Conservation (phyloP, 2,113 vertebrate species). For the Phodopus roborovskii region DNA sequence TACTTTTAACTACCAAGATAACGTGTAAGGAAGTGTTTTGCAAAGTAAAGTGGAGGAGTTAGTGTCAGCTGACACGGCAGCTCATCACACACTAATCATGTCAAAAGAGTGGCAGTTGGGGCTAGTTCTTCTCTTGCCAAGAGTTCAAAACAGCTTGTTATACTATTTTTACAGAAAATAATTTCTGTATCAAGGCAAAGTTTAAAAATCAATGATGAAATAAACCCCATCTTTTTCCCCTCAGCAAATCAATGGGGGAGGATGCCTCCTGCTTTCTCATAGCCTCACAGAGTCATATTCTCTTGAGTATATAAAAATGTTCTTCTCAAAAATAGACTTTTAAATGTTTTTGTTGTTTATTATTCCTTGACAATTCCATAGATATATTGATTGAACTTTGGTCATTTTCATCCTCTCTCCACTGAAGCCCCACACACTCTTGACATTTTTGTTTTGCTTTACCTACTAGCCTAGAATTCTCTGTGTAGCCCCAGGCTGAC, state of each 20-base stretch:
- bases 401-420: background rate
- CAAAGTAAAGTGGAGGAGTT: background rate
- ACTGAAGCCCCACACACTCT: background rate
- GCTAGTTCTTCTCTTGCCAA: background rate
- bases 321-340: background rate
- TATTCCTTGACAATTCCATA: background rate
- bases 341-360: background rate
- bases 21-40: background rate
- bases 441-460: background rate
- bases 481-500: background rate
- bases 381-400: background rate
- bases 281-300: background rate
- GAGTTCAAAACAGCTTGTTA: background rate
- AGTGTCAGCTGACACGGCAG: background rate
- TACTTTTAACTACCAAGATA: background rate
- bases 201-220: background rate
- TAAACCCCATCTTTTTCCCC: background rate
- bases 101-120: background rate
- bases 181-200: background rate
- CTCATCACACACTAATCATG: background rate
- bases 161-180: conserved; percentile 43
- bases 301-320: background rate
- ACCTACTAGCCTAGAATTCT: background rate
- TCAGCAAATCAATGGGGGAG: background rate
- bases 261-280: background rate